Conservation (phyloP, 2,113 vertebrate genomes). For the Setophaga petechia region DNA sequence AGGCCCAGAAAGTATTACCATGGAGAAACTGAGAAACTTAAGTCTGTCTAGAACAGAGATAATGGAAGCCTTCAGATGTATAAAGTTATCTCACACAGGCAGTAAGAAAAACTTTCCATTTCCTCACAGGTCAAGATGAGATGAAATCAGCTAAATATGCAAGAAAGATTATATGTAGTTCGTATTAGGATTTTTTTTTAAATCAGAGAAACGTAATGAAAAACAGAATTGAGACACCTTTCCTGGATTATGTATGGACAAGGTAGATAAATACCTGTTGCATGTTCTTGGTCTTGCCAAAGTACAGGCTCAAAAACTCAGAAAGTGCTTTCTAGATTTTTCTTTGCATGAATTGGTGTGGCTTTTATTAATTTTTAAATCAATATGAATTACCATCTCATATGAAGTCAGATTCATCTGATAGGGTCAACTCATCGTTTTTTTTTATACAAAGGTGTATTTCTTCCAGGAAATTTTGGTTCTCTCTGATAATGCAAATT, state of each 20-base stretch:
- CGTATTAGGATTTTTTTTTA: neutral
- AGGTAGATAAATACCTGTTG: neutral
- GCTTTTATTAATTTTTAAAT: neutral
- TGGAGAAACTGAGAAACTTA: neutral
- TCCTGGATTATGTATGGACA: neutral
- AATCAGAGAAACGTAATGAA: neutral
- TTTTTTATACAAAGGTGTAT: neutral
- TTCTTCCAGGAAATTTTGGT: neutral
- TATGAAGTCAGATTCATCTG: neutral
- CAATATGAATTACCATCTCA: neutral
- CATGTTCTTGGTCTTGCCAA: neutral
- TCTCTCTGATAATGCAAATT: neutral
- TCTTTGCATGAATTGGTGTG: neutral
- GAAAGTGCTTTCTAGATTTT: neutral
- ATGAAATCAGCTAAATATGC: neutral
- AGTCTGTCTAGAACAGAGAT: neutral
- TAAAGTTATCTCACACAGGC: neutral
- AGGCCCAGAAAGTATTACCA: neutral
- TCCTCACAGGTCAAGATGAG: neutral
- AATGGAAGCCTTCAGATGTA: neutral
- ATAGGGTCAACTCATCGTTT: neutral
- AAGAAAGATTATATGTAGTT: neutral
- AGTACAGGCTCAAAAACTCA: neutral
- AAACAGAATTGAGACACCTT: neutral
- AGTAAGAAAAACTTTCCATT: neutral